phyloP scores from a whole-genome alignment of 1,140 invertebrate species.

The Tetragonula clypearis region DNA sequence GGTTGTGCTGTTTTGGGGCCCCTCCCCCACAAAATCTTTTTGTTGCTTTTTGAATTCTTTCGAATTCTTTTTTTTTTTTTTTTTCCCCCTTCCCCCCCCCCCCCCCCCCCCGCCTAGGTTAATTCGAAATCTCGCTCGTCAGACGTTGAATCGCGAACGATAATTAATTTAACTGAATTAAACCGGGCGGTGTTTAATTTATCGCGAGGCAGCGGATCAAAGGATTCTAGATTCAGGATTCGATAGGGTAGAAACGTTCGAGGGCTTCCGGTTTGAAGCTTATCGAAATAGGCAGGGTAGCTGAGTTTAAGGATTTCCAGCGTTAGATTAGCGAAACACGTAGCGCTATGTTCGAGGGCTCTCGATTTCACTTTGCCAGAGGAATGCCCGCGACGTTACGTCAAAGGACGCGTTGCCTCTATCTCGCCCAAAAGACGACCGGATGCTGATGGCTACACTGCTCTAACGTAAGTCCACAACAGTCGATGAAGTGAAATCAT shows the following conservation, averaged over 20 bases:
- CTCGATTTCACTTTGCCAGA: neutral
- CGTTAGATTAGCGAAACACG: slow-evolving; percentile 11
- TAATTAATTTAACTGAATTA: neutral
- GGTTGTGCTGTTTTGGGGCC: too few species aligned
- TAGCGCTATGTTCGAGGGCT: neutral
- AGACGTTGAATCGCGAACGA: neutral
- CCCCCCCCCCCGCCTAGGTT: neutral
- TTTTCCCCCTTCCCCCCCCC: too few species aligned
- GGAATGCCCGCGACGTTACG: neutral
- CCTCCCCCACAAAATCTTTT: too few species aligned
- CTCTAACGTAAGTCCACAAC: neutral
- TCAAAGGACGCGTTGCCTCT: neutral
- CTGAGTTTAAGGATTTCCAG: neutral
- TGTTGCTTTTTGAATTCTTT: neutral
- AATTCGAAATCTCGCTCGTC: neutral
- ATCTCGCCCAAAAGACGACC: neutral
- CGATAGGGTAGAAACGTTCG: neutral
- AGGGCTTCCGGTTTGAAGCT: neutral
- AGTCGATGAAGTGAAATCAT: too few species aligned
- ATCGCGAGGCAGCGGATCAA: too few species aligned
- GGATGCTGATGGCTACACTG: too few species aligned
- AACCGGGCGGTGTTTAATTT: neutral
- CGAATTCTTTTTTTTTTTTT: too few species aligned
- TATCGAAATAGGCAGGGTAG: slow-evolving; percentile 10
- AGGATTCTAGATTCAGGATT: neutral